phyloP scores from a whole-genome alignment of 2,888 invertebrate species.

The Nematopogon swammerdamellus region DNA sequence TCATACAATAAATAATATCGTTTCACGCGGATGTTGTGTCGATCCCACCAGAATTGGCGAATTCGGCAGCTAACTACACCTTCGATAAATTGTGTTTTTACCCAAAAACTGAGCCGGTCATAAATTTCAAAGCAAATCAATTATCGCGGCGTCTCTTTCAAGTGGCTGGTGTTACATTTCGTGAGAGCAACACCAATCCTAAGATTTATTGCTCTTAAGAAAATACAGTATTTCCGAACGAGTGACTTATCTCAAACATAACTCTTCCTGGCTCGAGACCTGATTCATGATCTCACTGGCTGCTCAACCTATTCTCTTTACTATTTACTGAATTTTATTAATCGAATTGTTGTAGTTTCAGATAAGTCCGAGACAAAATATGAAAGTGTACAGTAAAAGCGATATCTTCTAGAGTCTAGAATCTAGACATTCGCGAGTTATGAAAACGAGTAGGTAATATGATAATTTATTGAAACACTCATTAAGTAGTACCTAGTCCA shows the following conservation, averaged over 20 bases:
- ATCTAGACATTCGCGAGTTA: too few relatives aligned
- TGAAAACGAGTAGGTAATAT: too few relatives aligned
- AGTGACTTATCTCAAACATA: not conserved
- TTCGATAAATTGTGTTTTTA: not conserved
- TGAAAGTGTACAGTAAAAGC: too few relatives aligned
- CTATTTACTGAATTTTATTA: too few relatives aligned
- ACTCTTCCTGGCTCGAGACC: not conserved
- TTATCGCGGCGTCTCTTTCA: not conserved
- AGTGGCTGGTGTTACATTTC: not conserved
- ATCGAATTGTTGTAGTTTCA: too few relatives aligned
- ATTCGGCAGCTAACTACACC: not conserved
- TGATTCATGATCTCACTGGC: not conserved
- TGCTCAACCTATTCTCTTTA: too few relatives aligned
- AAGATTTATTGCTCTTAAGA: not conserved
- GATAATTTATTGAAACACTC: too few relatives aligned
- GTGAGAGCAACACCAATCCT: not conserved
- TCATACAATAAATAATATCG: too few relatives aligned
- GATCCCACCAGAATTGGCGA: not conserved
- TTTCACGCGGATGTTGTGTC: too few relatives aligned
- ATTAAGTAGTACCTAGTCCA: too few relatives aligned
- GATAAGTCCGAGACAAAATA: too few relatives aligned
- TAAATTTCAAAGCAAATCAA: not conserved
- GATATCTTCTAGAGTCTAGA: too few relatives aligned
- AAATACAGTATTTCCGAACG: not conserved
- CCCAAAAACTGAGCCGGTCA: not conserved